phyloP scores from a whole-genome alignment of 2,888 invertebrate species.

The Rapana venosa region DNA sequence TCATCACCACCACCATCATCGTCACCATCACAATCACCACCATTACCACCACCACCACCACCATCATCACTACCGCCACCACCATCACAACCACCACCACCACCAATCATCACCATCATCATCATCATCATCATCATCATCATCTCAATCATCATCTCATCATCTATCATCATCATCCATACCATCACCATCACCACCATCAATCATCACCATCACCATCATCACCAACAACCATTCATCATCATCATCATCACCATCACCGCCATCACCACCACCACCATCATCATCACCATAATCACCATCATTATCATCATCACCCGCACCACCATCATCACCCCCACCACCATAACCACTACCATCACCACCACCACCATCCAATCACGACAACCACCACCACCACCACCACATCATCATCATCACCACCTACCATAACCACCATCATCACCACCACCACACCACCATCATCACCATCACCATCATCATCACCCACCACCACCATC shows the following conservation, averaged over 20 bases:
- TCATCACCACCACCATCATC: background rate
- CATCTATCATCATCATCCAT: background rate
- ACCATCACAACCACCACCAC: background rate
- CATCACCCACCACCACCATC: background rate
- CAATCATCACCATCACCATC: background rate
- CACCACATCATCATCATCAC: background rate
- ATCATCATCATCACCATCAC: background rate
- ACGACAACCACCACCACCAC: background rate
- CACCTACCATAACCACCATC: no score
- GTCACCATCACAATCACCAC: background rate
- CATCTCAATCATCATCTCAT: background rate
- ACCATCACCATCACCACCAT: background rate
- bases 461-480: no score
- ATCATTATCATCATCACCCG: background rate
- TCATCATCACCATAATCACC: background rate
- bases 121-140: background rate
- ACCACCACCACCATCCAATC: background rate
- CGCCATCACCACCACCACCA: background rate
- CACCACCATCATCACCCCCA: background rate
- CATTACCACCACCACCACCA: background rate
- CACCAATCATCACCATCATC: background rate
- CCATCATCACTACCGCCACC: background rate
- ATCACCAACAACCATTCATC: no score
- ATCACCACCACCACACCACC: no score
- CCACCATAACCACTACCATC: no score